Base-by-base conservation (phyloP, 2,888 invertebrate genomes). In the Cyclophora punctaria region DNA sequence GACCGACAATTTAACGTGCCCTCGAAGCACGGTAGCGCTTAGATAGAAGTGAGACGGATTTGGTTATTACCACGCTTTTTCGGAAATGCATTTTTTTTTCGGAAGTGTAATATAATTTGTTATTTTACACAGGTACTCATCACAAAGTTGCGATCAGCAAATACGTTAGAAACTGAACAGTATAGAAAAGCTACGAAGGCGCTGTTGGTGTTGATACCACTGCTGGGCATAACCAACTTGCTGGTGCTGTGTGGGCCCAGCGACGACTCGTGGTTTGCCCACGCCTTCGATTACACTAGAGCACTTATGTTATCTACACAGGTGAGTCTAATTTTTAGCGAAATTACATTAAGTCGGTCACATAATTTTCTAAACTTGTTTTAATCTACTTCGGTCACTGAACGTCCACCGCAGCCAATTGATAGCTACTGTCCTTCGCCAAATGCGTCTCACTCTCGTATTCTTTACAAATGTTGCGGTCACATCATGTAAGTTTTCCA, bases 141-240 rank as follows among this genome's bases (percentile, higher is more conserved):
- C 72, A 97, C 97, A 37, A 98, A 98, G 72, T 90, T 98, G 3
- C 92, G 97, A 47, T 97, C 97, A 33, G 95, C 97, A 7, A 96
- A 96, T 72, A 95, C 95, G 2, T 89, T 95, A 48, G 97, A 98
- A 80, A 96, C 96, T 3, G 94, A 96, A 67, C 97, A 97, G 78
- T 96, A 95, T 78, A 90, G 95, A 58, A 97, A 96, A 79, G 96
- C 96, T 0, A 94, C 95, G 4, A 97, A 97, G 78, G 98, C 98
- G 0, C 90, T 98, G 41, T 87, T 98, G 35, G 96, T 98, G 34
- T 90, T 98, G 45, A 96, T 97, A 73, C 98, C 98, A n/a, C 90
- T 98, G 50, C 90, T 98, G 57, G 98, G 98, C 46, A 94, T 97
- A 63, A 97, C 97, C 2, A 97, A 98, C 81, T 90, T 98, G 57